These are phyloP conservation scores for Anomalospiza imberbis DNA, from an alignment of 2,797 vertebrate species.

Conservation along the genomic window DNA sequence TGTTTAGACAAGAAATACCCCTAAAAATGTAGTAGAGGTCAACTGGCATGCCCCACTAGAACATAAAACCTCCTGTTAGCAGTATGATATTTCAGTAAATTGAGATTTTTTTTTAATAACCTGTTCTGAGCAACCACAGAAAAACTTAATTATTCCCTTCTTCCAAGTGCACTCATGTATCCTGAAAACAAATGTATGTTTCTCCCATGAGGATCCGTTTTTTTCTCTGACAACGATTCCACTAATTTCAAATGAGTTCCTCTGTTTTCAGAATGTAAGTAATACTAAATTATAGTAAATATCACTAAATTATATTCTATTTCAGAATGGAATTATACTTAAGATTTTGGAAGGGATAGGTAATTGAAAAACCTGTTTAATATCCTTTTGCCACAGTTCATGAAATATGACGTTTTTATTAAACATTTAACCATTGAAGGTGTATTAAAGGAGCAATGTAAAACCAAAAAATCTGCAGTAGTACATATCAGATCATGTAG, in stretches of 20 bases:
- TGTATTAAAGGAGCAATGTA: neutral
- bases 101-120: neutral
- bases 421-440: neutral
- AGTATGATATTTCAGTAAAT: neutral
- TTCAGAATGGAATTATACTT: neutral
- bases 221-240: neutral
- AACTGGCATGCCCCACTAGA: neutral
- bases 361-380: neutral
- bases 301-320: neutral
- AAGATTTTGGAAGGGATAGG: neutral
- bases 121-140: neutral
- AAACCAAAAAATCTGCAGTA: neutral
- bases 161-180: neutral
- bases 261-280: neutral
- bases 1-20: neutral
- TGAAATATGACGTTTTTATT: neutral
- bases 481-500: neutral
- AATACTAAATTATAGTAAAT: neutral
- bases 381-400: neutral
- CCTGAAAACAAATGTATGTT: neutral
- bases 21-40: neutral
- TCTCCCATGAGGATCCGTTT: neutral
- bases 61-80: fast-evolving
- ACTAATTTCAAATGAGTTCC: neutral
- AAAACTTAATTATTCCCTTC: neutral